Conservation (phyloP, 2,888 invertebrate species). For the Perithous albicinctus region DNA sequence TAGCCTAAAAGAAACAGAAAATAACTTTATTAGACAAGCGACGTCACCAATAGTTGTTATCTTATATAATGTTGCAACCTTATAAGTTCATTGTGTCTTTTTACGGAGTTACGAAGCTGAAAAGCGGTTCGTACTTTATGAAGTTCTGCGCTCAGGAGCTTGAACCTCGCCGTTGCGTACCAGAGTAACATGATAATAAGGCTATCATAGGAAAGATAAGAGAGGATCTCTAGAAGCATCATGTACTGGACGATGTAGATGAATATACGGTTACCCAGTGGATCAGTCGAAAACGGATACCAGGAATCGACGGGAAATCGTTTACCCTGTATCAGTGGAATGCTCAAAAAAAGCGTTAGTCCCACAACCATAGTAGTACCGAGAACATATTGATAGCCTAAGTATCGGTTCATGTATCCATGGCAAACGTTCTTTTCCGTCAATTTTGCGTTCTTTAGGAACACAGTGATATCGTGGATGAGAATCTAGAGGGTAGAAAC, state of each 20-base stretch:
- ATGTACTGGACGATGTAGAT: constrained; percentile 72
- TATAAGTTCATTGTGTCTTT: constrained; percentile 74
- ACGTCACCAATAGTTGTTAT: background rate
- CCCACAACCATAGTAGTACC: too few species aligned
- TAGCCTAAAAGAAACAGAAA: constrained; percentile 50
- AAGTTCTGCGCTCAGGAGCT: constrained; percentile 72
- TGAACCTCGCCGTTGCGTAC: constrained; percentile 73
- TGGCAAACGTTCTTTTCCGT: constrained; percentile 65
- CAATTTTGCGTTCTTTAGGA: constrained; percentile 31
- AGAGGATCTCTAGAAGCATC: constrained; percentile 70
- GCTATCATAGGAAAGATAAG: constrained; percentile 70
- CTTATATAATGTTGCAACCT: constrained; percentile 62
- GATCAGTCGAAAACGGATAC: constrained; percentile 76
- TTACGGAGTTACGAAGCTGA: constrained; percentile 70
- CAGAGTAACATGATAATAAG: constrained; percentile 75
- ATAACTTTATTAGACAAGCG: constrained; percentile 61
- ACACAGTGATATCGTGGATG: constrained; percentile 54
- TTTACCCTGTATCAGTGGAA: constrained; percentile 71
- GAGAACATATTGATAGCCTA: too few species aligned
- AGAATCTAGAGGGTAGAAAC: constrained; percentile 54
- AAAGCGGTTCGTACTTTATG: constrained; percentile 24
- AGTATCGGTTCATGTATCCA: constrained; percentile 72
- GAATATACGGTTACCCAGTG: constrained; percentile 51
- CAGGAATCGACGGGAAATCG: constrained; percentile 73
- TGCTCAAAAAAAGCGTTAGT: constrained; percentile 72